phyloP scores from a whole-genome alignment of 1,140 invertebrate species.

The Zaprionus inermis region DNA sequence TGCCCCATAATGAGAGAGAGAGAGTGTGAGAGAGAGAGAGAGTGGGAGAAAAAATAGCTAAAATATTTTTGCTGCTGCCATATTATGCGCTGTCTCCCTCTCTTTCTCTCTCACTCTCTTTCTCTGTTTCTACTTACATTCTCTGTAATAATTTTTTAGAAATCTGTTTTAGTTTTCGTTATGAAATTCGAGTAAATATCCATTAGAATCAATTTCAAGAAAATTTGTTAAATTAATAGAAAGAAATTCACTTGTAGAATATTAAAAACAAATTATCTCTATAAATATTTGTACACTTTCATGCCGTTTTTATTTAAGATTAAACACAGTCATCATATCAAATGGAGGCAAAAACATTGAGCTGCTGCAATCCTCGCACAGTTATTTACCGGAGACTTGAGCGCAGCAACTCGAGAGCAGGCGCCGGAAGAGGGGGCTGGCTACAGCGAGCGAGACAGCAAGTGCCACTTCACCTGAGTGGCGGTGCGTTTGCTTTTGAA shows the following conservation, averaged over 20 bases:
- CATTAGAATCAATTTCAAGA: too few species aligned
- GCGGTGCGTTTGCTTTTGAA: conserved; percentile 21
- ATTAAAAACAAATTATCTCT: background rate
- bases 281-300: background rate
- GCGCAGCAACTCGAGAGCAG: background rate
- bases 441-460: background rate
- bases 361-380: background rate
- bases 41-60: background rate
- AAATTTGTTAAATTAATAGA: background rate
- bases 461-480: conserved; percentile 3
- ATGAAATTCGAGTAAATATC: background rate
- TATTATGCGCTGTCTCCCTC: background rate
- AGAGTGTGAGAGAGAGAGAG: background rate
- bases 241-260: background rate
- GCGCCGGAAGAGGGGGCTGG: too few species aligned
- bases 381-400: conserved; percentile 1
- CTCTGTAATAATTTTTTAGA: background rate
- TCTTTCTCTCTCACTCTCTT: background rate
- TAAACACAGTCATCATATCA: background rate
- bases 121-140: too few species aligned
- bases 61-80: background rate
- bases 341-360: background rate
- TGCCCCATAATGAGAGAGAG: background rate
- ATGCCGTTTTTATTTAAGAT: background rate
- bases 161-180: background rate